A percentile compares a stretch with the other conserved stretches of the same genome.
phyloP scores from a whole-genome alignment of 2,113 vertebrate genomes.

The Carollia perspicillata region DNA sequence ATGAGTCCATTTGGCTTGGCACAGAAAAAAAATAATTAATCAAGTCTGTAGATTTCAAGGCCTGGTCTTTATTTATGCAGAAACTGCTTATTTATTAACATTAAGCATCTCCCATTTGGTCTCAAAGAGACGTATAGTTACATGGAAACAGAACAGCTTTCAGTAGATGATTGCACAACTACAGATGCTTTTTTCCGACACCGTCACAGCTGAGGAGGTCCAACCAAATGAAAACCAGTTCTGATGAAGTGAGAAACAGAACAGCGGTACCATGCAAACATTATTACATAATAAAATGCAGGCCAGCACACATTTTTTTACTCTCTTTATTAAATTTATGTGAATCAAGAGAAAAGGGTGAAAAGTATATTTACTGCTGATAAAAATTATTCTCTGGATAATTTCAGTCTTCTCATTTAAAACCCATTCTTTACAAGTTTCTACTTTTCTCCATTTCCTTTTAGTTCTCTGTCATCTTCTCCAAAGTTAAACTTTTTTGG shows the following conservation, averaged over 20 bases:
- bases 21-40: constrained; percentile 73
- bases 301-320: constrained; percentile 43
- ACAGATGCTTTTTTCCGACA: constrained; percentile 68
- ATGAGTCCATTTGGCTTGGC: constrained; percentile 70
- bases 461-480: constrained; percentile 23
- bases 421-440: constrained; percentile 32
- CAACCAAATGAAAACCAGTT: constrained; percentile 75
- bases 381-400: constrained; percentile 64
- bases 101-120: constrained; percentile 69
- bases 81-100: constrained; percentile 73
- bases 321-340: constrained; percentile 66
- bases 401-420: constrained; percentile 54
- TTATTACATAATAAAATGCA: constrained; percentile 71
- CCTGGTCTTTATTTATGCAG: constrained; percentile 72
- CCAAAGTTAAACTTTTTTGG: constrained; percentile 32
- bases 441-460: constrained; percentile 7
- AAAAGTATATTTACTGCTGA: constrained; percentile 71
- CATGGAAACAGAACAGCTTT: constrained; percentile 65
- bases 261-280: constrained; percentile 60
- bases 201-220: constrained; percentile 68
- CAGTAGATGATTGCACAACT: constrained; percentile 67
- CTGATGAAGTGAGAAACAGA: constrained; percentile 76
- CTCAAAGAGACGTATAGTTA: constrained; percentile 59
- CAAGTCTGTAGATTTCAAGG: constrained; percentile 26
- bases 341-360: constrained; percentile 70